Percentiles rank a stretch among this genome's conserved stretches.
These are phyloP conservation scores for Heterocephalus glaber DNA, from an alignment of 2,113 vertebrate species.

Conservation along the genomic window DNA sequence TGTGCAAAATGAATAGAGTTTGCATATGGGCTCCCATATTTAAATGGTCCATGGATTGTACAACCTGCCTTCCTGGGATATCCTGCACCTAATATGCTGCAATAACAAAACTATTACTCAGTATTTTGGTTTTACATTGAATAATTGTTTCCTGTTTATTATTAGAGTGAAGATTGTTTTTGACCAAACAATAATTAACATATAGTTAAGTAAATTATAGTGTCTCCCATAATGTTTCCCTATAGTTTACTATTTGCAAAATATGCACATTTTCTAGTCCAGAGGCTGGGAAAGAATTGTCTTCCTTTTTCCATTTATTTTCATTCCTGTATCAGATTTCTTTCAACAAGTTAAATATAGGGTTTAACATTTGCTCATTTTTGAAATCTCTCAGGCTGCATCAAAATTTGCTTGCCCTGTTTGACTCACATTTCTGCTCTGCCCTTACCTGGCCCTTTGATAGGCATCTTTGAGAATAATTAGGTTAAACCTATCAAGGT, in stretches of 20 bases:
- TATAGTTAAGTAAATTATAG: not conserved
- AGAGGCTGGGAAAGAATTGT: not conserved
- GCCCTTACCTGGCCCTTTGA: not conserved
- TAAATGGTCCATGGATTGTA: not conserved
- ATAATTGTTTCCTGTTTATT: not conserved
- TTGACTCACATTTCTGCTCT: not conserved
- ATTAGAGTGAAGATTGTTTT: not conserved
- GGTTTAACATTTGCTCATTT: not conserved
- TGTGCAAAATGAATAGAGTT: not conserved
- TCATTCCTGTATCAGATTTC: not conserved
- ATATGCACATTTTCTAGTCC: not conserved
- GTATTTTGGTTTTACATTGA: not conserved
- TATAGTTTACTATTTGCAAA: not conserved
- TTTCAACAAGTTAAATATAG: not conserved
- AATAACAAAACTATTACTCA: not conserved
- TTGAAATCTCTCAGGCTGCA: not conserved
- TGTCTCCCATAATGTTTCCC: not conserved
- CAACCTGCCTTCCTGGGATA: not conserved
- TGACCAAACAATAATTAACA: not conserved
- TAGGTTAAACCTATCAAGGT: not conserved
- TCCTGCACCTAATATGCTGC: not conserved
- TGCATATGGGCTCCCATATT: not conserved
- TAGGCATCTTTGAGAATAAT: not conserved
- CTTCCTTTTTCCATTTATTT: slow-evolving; percentile 13
- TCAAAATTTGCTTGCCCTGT: not conserved